These are phyloP conservation scores for Mustela nigripes DNA, from an alignment of 2,113 vertebrate species.

Conservation along the genomic window DNA sequence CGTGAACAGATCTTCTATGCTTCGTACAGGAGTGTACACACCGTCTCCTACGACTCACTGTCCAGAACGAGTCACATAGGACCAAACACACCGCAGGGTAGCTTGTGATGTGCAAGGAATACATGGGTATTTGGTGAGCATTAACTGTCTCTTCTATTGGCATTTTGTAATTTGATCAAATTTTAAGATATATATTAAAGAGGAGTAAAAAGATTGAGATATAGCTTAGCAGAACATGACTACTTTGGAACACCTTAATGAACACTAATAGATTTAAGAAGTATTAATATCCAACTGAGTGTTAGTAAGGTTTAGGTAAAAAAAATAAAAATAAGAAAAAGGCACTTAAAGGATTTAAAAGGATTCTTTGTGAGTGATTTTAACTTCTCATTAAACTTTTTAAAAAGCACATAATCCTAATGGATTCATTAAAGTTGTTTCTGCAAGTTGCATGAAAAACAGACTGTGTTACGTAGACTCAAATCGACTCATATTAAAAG, in stretches of 20 bases:
- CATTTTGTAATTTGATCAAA: background rate
- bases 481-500: background rate
- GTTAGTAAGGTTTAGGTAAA: background rate
- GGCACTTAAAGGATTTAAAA: background rate
- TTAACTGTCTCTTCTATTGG: background rate
- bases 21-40: background rate
- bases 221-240: background rate
- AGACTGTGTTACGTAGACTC: background rate
- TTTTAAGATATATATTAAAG: background rate
- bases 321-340: background rate
- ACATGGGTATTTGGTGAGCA: background rate
- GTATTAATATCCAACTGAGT: background rate
- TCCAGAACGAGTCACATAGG: background rate
- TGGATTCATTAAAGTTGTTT: background rate
- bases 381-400: background rate
- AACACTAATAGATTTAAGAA: background rate
- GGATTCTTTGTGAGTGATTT: background rate
- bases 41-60: rapidly evolving
- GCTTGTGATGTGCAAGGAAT: background rate
- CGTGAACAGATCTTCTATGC: too few relatives aligned
- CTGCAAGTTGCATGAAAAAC: background rate
- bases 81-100: background rate
- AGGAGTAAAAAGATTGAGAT: background rate
- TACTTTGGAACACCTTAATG: background rate
- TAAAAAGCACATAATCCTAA: background rate